phyloP scores from a whole-genome alignment of 2,797 vertebrate species.

The Prunella strophiata region DNA sequence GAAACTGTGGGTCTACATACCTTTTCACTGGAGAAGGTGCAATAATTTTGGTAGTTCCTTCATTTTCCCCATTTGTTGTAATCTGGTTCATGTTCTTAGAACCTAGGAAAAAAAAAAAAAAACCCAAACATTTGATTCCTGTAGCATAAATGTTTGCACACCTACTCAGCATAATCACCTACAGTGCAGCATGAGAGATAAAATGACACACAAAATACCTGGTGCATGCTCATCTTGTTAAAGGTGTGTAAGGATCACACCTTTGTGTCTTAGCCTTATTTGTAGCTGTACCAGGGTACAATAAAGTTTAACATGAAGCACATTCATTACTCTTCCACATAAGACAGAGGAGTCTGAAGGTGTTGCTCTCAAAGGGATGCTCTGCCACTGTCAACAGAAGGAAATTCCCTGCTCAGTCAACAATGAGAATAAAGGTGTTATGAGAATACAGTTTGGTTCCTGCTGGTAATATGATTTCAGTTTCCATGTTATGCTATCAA shows the following conservation, averaged over 20 bases:
- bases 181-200: neutral
- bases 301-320: neutral
- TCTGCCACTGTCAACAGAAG: neutral
- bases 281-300: neutral
- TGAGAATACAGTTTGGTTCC: neutral
- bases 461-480: neutral
- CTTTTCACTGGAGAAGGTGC: constrained; percentile 84
- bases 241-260: neutral
- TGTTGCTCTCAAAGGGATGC: neutral
- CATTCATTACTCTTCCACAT: neutral
- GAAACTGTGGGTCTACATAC: constrained; percentile 51
- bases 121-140: neutral
- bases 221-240: neutral
- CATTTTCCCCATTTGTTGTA: constrained; percentile 73
- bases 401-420: neutral
- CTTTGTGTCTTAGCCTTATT: neutral
- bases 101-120: constrained; percentile 42
- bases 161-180: neutral
- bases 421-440: neutral
- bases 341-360: neutral
- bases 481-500: neutral
- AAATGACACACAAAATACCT: neutral
- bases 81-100: constrained; percentile 74
- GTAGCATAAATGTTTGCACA: neutral
- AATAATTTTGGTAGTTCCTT: constrained; percentile 80